These are phyloP conservation scores for Porites lutea DNA, from an alignment of 64 coral and sea anemone species.

Conservation along the genomic window DNA sequence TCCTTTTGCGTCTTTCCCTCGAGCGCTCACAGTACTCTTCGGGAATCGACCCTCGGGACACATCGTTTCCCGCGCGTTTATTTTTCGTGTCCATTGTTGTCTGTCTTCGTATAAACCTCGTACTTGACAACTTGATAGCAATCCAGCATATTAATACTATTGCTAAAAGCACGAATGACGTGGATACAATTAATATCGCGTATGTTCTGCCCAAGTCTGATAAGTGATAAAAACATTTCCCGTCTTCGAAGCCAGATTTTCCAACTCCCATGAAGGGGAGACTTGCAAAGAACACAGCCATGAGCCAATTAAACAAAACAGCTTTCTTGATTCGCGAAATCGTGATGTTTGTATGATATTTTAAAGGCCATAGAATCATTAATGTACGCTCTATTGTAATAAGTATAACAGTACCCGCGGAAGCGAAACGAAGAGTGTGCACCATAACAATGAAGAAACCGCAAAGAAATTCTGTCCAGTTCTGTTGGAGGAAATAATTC, in stretches of 20 bases:
- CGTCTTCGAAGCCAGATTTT: conserved; percentile 68
- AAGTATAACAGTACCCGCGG: conserved; percentile 80
- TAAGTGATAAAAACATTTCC: conserved; percentile 81
- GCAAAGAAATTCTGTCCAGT: conserved; percentile 70
- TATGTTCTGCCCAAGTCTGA: conserved; percentile 72
- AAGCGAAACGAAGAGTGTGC: conserved; percentile 86
- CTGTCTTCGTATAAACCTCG: conserved; percentile 79
- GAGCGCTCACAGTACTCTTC: neutral
- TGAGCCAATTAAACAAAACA: conserved; percentile 74
- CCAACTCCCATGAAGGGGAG: conserved; percentile 72
- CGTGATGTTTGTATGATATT: conserved; percentile 87
- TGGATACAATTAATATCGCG: conserved; percentile 60
- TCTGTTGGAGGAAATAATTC: conserved; percentile 75
- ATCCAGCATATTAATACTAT: conserved; percentile 79
- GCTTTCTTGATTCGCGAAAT: conserved; percentile 62
- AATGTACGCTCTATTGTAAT: conserved; percentile 83
- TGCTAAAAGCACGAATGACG: conserved; percentile 69
- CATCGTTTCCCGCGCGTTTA: neutral
- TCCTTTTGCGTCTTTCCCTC: conserved; percentile 10
- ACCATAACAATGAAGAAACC: conserved; percentile 62
- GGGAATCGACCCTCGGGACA: neutral
- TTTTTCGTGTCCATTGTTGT: conserved; percentile 48
- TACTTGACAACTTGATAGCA: conserved; percentile 71
- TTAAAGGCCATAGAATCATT: conserved; percentile 77
- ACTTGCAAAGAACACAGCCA: conserved; percentile 59